These are phyloP conservation scores for Orchesella flavescens DNA, from an alignment of 2,888 invertebrate genomes.

Conservation along the genomic window DNA sequence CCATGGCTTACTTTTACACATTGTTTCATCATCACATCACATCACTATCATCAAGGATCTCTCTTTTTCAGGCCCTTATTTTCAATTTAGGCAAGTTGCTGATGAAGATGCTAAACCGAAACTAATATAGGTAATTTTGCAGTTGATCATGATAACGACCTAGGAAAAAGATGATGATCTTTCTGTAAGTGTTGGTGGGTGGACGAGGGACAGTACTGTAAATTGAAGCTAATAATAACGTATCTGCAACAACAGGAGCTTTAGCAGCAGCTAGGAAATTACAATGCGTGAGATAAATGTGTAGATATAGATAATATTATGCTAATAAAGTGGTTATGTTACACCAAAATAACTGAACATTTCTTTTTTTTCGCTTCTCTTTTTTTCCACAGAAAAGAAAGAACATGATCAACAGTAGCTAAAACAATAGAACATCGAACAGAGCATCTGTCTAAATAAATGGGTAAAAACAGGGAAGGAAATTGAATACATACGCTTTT, in stretches of 20 bases:
- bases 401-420: neutral
- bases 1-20: slow-evolving; percentile 30
- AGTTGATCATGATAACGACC: slow-evolving; percentile 50
- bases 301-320: slow-evolving; percentile 59
- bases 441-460: slow-evolving; percentile 50
- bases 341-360: neutral
- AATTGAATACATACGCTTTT: slow-evolving; percentile 56
- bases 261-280: neutral
- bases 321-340: slow-evolving; percentile 70
- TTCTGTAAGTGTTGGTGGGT: too few species aligned
- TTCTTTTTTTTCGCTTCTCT: too few species aligned
- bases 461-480: slow-evolving; percentile 67
- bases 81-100: too few species aligned
- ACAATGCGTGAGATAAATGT: slow-evolving; percentile 39
- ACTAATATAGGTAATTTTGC: slow-evolving; percentile 20
- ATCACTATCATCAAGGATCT: neutral
- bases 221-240: slow-evolving; percentile 14
- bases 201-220: slow-evolving; percentile 19
- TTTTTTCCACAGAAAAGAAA: too few species aligned
- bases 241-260: neutral
- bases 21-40: neutral
- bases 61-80: neutral
- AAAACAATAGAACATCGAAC: neutral
- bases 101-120: too few species aligned
- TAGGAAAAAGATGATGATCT: neutral